phyloP scores from a whole-genome alignment of 2,888 invertebrate species.

The Hirtodrosophila duncani region DNA sequence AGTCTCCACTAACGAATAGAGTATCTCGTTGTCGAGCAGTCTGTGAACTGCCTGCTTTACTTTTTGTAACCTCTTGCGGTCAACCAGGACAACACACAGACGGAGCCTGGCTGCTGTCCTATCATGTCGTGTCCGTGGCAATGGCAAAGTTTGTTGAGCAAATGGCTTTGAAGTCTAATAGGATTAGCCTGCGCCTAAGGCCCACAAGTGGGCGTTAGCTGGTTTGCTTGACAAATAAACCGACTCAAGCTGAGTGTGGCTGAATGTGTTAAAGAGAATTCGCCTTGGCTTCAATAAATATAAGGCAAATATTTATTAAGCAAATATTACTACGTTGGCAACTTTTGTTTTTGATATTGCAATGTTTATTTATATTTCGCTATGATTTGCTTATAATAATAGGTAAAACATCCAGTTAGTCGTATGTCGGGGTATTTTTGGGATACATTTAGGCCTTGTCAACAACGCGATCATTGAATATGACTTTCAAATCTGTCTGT shows the following conservation, averaged over 20 bases:
- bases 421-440: not conserved
- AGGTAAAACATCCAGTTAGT: not conserved
- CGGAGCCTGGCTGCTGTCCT: not conserved
- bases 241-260: not conserved
- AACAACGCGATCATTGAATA: constrained; percentile 76
- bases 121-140: constrained; percentile 32
- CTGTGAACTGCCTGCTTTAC: no score
- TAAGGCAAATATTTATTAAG: constrained; percentile 48
- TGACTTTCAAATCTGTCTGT: constrained; percentile 82
- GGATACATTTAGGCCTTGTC: constrained; percentile 18
- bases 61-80: constrained; percentile 10
- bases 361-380: not conserved
- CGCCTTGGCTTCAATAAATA: constrained; percentile 42
- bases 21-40: no score
- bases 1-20: no score
- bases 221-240: constrained; percentile 48
- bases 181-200: constrained; percentile 46
- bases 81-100: not conserved
- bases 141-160: constrained; percentile 56
- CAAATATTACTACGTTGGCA: constrained; percentile 29
- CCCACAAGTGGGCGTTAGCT: constrained; percentile 41
- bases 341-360: constrained; percentile 31
- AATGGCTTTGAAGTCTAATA: constrained; percentile 72
- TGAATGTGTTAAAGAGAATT: constrained; percentile 13
- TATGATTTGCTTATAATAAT: not conserved